These are phyloP conservation scores for Cheiracanthium punctorium DNA, from an alignment of 2,888 invertebrate genomes.

Conservation along the genomic window DNA sequence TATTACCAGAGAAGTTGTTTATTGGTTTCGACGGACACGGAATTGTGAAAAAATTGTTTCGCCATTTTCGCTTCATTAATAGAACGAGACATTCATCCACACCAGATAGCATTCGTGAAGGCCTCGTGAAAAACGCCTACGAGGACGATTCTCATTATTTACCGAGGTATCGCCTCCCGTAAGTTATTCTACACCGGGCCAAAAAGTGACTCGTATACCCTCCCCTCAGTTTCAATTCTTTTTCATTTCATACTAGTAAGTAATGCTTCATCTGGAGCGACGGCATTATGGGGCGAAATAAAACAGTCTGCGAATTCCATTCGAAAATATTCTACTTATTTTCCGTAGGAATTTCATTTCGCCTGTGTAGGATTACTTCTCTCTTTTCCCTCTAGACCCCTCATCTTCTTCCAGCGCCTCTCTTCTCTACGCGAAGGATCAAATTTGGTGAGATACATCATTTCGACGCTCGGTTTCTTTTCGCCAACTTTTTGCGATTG, in stretches of 20 bases:
- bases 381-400: slow-evolving; percentile 11
- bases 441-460: slow-evolving; percentile 63
- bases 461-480: slow-evolving; percentile 57
- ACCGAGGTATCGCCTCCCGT: too few relatives aligned
- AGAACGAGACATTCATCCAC: too few relatives aligned
- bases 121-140: too few relatives aligned
- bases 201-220: neutral
- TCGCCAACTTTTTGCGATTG: slow-evolving; percentile 40
- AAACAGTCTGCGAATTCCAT: slow-evolving; percentile 44
- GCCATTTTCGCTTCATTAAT: too few relatives aligned
- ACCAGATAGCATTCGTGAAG: too few relatives aligned
- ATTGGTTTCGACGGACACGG: too few relatives aligned
- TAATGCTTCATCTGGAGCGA: slow-evolving; percentile 30
- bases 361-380: slow-evolving; percentile 57
- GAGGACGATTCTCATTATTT: too few relatives aligned
- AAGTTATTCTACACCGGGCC: too few relatives aligned
- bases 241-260: neutral
- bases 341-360: slow-evolving; percentile 61
- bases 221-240: neutral
- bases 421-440: slow-evolving; percentile 46
- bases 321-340: slow-evolving; percentile 66
- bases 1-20: too few relatives aligned
- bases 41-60: too few relatives aligned
- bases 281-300: slow-evolving; percentile 28
- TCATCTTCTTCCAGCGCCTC: slow-evolving; percentile 33